A percentile compares a stretch with the other conserved stretches of the same genome.
Evolutionary conservation across 37 sponge, comb jelly and placozoan species (phyloP).

Genomic region (Halichondria panicea): DNA sequence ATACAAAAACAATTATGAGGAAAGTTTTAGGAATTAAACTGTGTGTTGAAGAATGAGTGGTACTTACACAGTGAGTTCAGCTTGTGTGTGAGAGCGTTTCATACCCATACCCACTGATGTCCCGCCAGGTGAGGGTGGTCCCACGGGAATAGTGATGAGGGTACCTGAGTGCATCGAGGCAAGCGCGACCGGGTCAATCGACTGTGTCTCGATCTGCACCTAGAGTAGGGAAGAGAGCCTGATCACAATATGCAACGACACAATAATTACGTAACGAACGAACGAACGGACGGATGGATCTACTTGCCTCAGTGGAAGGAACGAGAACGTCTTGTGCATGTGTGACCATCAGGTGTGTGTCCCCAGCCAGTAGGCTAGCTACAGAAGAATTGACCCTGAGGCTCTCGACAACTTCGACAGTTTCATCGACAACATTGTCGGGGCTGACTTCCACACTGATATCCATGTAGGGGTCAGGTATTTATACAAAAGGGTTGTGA

Average conservation of each 20-base stretch:
- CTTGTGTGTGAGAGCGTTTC: conserved; percentile 22
- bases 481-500: no score
- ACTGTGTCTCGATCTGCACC: conserved; percentile 12
- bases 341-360: conserved; percentile 26
- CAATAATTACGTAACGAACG: no score
- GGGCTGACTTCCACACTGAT: conserved; percentile 27
- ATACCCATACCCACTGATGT: background rate
- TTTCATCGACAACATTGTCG: conserved; percentile 37
- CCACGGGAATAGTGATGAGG: conserved; percentile 37
- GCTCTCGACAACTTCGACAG: conserved; percentile 58
- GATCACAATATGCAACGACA: background rate
- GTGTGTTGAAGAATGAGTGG: no score
- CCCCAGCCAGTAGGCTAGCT: conserved; percentile 13
- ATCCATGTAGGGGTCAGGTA: no score
- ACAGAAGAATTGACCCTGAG: background rate
- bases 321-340: conserved; percentile 41
- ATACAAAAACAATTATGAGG: no score
- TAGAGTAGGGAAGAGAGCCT: background rate
- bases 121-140: conserved; percentile 2
- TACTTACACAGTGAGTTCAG: no score
- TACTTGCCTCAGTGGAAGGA: conserved; percentile 39
- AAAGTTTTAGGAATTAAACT: no score
- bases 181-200: background rate
- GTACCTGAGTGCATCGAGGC: background rate
- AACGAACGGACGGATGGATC: background rate